Evolutionary conservation across 2,113 vertebrate species (phyloP).

Genomic region (Indri indri): DNA sequence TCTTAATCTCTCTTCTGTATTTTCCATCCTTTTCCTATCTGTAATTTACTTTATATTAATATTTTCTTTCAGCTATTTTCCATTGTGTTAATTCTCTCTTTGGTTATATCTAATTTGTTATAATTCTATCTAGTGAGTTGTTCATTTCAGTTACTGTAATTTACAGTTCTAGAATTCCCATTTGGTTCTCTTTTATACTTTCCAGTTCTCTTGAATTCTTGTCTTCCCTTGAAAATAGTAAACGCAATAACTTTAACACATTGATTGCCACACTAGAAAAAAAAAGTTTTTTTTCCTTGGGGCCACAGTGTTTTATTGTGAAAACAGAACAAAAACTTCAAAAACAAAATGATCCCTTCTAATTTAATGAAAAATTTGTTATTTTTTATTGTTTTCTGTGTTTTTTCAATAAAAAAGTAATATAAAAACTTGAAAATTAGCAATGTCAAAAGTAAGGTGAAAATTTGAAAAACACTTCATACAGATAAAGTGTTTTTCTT

Average conservation of each 20-base stretch:
- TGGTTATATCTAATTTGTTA: neutral
- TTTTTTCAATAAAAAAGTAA: no score
- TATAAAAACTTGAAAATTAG: no score
- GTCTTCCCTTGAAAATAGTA: conserved; percentile 23
- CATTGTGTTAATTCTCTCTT: neutral
- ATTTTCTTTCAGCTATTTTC: conserved; percentile 28
- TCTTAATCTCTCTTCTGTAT: neutral
- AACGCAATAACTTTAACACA: neutral
- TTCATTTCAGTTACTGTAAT: neutral
- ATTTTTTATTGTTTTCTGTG: no score
- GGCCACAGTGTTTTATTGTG: no score
- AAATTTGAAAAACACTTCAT: no score
- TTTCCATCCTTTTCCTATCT: neutral
- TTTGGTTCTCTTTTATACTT: neutral
- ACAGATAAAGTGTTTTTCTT: no score
- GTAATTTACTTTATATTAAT: neutral
- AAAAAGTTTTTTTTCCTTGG: neutral
- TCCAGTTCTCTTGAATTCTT: neutral
- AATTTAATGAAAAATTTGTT: no score
- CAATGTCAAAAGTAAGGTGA: no score
- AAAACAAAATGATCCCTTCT: no score
- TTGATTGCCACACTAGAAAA: no score
- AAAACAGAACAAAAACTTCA: no score
- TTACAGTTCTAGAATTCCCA: neutral
- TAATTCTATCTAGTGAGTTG: neutral